Evolutionary conservation across 2,888 invertebrate species (phyloP), one percentile per base, ranked within the genome.

Genomic region (Lasioglossum leucozonium): DNA sequence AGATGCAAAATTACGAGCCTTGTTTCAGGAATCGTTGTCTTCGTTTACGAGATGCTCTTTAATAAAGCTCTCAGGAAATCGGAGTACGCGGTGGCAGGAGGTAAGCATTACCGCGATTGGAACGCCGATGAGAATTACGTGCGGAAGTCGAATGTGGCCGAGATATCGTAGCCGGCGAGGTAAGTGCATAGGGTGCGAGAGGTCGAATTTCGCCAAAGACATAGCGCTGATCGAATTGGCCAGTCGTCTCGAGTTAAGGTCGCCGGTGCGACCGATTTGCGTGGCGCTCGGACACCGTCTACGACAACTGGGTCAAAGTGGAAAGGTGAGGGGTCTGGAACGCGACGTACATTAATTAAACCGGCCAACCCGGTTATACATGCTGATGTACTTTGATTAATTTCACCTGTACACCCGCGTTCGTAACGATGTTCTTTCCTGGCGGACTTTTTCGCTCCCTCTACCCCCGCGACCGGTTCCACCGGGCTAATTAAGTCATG

Each of bases 51-150:
- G 58, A 26, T 13, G 58, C 58, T 72, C 22, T 74, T 51, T 34
- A 85, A 84, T 51, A 78, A 65, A 73, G 16, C 78, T 11, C 30
- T 74, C 51, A 74, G 87, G 34, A 77, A 83, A 22, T 84, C 91
- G 26, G 71, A 84, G 2, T 92, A 83, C 79, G 87, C 84, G 8
- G 83, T 93, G 34, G 91, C 91, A 22, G 90, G 86, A 11, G 93
- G 92, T 16, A 93, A 93, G 77, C 91, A 90, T 74, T 89, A 89
- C 81, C 90, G 93, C 40, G 89, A 87, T 81, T 93, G 91, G 91
- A 42, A 87, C 47, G 47, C 73, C 42, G 73, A 79, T 0, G 92
- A 91, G 75, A 80, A 89, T 73, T 91, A 91, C 77, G 86, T 65
- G 10, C 88, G 91, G 72, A 91, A 90, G 67, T 84, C 89, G 18